Conservation (phyloP, 1,140 invertebrate genomes). For the Caerostris extrusa region DNA sequence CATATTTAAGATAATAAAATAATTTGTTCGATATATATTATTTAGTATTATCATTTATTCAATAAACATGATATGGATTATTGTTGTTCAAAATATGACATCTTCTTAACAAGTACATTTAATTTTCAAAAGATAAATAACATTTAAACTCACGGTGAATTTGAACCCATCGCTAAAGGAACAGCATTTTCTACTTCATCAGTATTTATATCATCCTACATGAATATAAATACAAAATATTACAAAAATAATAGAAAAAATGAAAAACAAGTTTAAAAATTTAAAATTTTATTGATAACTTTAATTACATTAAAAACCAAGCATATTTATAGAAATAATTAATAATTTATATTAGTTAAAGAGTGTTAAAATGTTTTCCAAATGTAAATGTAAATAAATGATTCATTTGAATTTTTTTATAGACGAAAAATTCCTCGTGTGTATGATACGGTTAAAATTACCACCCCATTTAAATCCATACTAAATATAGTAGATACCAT, state of each 20-base stretch:
- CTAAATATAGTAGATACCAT: conserved; percentile 2
- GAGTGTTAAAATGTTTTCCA: too few species aligned
- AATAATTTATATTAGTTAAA: too few species aligned
- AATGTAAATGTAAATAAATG: background rate
- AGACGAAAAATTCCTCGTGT: background rate
- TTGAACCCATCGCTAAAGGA: conserved; percentile 48
- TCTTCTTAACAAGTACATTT: too few species aligned
- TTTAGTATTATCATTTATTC: too few species aligned
- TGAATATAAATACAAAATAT: background rate
- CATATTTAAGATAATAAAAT: too few species aligned
- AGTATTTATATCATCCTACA: background rate
- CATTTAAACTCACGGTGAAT: conserved; percentile 55
- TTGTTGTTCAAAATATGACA: too few species aligned
- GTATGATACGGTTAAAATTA: background rate
- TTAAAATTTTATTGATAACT: background rate
- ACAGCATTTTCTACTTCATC: background rate
- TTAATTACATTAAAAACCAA: background rate
- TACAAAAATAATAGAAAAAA: background rate
- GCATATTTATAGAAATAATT: too few species aligned
- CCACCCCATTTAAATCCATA: background rate
- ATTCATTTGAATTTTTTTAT: background rate
- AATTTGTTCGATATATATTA: too few species aligned
- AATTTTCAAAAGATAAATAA: too few species aligned
- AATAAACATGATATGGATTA: too few species aligned
- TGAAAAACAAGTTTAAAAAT: background rate